These are phyloP conservation scores for Coptodon bakossiorum DNA, from an alignment of 2,113 vertebrate genomes.

Conservation along the genomic window DNA sequence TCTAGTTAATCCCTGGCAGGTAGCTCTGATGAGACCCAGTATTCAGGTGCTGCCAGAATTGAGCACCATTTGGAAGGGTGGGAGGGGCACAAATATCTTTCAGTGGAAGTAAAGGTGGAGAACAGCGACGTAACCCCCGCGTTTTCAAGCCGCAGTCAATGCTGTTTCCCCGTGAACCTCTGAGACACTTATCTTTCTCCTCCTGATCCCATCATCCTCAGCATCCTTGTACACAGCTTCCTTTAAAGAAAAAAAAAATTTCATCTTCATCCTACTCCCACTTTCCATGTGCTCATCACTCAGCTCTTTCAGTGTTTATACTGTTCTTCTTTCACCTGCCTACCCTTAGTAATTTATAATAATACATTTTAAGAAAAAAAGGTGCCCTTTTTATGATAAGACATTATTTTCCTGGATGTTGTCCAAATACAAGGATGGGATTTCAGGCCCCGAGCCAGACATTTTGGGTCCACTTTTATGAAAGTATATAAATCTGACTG, in stretches of 20 bases:
- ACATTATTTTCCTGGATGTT: slow-evolving; percentile 49
- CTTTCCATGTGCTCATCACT: not conserved
- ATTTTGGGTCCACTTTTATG: slow-evolving; percentile 60
- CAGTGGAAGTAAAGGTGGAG: not conserved
- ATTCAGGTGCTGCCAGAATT: slow-evolving; percentile 56
- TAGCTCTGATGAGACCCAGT: slow-evolving; percentile 65
- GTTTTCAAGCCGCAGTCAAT: slow-evolving; percentile 15
- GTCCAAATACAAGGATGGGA: slow-evolving; percentile 48
- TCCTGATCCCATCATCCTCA: not conserved
- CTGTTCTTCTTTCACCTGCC: slow-evolving; percentile 24
- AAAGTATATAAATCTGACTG: slow-evolving; percentile 64
- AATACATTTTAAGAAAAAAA: not conserved
- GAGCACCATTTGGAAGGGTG: not conserved
- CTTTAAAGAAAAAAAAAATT: not conserved
- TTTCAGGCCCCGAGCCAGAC: slow-evolving; percentile 47
- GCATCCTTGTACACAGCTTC: not conserved
- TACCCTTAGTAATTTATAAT: slow-evolving; percentile 40
- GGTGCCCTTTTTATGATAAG: not conserved
- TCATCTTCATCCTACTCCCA: not conserved
- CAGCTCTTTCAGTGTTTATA: not conserved
- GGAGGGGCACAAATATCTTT: not conserved
- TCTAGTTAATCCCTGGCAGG: slow-evolving; percentile 64
- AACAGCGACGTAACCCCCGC: not conserved
- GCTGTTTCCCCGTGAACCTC: slow-evolving; percentile 14
- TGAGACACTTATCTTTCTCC: not conserved